These are phyloP conservation scores for Eupeodes luniger DNA, from an alignment of 2,888 invertebrate genomes.

Conservation along the genomic window DNA sequence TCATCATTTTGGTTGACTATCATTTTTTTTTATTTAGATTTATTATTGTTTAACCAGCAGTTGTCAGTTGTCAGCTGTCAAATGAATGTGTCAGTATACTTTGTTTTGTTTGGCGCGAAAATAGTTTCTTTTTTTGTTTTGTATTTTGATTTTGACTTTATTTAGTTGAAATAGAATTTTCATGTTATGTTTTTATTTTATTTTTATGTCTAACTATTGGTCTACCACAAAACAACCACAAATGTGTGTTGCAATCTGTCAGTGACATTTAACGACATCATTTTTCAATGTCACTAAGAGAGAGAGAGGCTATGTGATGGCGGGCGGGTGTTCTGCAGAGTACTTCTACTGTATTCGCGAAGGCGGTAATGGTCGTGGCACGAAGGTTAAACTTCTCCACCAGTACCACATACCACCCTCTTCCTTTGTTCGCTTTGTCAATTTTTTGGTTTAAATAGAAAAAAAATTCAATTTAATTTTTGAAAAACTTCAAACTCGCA, in stretches of 20 bases:
- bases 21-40: constrained; percentile 66
- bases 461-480: constrained; percentile 40
- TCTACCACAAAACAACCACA: constrained; percentile 56
- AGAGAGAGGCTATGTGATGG: background rate
- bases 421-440: background rate
- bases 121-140: constrained; percentile 48
- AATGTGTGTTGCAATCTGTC: constrained; percentile 71
- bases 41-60: constrained; percentile 73
- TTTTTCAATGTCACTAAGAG: constrained; percentile 71
- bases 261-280: constrained; percentile 74
- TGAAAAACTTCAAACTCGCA: constrained; percentile 1
- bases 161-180: constrained; percentile 23
- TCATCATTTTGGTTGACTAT: constrained; percentile 50
- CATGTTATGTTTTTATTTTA: constrained; percentile 12
- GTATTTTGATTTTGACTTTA: background rate
- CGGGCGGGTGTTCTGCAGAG: background rate
- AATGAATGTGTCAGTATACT: constrained; percentile 29
- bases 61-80: constrained; percentile 75
- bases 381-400: constrained; percentile 5
- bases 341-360: background rate
- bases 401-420: background rate
- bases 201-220: constrained; percentile 66
- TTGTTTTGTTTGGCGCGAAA: constrained; percentile 49
- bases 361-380: background rate
- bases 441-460: constrained; percentile 39